phyloP scores from a whole-genome alignment of 2,888 invertebrate species.

The Drosophila nr. perissopoda region DNA sequence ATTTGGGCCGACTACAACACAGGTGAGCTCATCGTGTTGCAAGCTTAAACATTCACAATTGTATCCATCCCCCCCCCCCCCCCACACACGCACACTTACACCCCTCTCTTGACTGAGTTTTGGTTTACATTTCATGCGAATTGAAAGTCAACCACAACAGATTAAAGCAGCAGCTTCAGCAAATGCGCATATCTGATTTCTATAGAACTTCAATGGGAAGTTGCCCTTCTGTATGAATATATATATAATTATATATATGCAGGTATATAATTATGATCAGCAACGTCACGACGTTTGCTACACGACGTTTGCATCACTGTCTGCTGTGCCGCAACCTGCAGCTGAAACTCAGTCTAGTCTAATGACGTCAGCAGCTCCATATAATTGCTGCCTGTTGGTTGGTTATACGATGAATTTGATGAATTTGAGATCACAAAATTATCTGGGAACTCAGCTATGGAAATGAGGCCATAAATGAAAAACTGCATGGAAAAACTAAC shows the following conservation, averaged over 20 bases:
- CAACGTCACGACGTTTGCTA: conserved; percentile 11
- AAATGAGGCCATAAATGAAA: background rate
- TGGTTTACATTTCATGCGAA: conserved; percentile 56
- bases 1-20: background rate
- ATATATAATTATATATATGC: background rate
- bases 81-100: background rate
- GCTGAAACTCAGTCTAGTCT: conserved; percentile 1
- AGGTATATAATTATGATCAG: conserved; percentile 5
- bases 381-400: conserved; percentile 15
- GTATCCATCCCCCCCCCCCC: background rate
- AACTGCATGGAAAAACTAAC: background rate
- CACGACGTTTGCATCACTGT: conserved; percentile 18
- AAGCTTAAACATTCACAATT: conserved; percentile 12
- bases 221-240: background rate
- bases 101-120: background rate
- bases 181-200: conserved; percentile 41
- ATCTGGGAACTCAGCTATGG: background rate
- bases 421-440: conserved; percentile 16
- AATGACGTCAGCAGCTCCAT: conserved; percentile 45
- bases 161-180: conserved; percentile 20
- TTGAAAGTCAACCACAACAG: conserved; percentile 49
- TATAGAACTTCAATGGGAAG: conserved; percentile 30
- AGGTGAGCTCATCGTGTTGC: conserved; percentile 50
- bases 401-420: conserved; percentile 6
- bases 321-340: conserved; percentile 37